Percentiles rank a stretch among this genome's conserved stretches.
phyloP scores from a whole-genome alignment of 2,113 vertebrate genomes.

The Carettochelys insculpta region DNA sequence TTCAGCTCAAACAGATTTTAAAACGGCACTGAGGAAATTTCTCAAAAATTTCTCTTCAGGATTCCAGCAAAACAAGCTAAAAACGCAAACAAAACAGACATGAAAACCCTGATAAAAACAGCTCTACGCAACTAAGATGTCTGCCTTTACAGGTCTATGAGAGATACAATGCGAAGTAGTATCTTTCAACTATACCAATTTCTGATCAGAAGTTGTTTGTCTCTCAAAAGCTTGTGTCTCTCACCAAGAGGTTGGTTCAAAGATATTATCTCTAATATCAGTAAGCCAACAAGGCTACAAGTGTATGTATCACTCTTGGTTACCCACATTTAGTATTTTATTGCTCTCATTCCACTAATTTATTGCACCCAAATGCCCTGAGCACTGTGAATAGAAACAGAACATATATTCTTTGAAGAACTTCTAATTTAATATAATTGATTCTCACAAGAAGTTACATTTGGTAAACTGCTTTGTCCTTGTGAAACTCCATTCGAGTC shows the following conservation, averaged over 20 bases:
- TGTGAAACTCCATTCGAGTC: not conserved
- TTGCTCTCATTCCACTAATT: not conserved
- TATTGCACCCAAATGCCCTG: not conserved
- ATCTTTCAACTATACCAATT: not conserved
- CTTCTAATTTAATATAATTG: not conserved
- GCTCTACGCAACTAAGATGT: too few species aligned
- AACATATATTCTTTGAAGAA: not conserved
- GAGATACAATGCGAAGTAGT: not conserved
- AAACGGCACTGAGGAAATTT: not conserved
- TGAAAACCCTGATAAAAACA: not conserved
- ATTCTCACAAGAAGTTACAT: not conserved
- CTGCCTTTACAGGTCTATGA: too few species aligned
- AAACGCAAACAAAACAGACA: not conserved
- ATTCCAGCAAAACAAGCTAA: not conserved
- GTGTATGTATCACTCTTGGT: not conserved
- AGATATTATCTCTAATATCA: not conserved
- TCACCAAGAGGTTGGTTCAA: not conserved
- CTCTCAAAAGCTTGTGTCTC: too few species aligned
- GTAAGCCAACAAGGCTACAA: not conserved
- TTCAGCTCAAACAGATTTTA: not conserved
- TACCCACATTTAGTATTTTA: not conserved
- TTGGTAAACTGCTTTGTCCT: not conserved
- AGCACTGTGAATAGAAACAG: not conserved
- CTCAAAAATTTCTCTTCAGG: not conserved
- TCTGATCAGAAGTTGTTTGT: not conserved